phyloP scores from a whole-genome alignment of 2,113 vertebrate species.

The Megaceryle torquata region DNA sequence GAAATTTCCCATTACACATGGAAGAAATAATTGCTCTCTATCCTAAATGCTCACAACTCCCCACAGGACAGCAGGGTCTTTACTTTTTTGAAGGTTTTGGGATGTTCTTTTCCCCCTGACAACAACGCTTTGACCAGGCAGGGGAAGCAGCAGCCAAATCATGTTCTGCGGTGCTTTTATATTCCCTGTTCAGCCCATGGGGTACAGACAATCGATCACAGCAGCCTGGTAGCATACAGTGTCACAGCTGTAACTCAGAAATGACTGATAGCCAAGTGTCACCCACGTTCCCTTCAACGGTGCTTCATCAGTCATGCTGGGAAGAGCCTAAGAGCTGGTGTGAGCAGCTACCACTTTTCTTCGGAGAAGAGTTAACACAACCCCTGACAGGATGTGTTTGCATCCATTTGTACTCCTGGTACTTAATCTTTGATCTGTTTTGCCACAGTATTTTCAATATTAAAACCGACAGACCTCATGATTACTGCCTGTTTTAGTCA shows the following conservation, averaged over 20 bases:
- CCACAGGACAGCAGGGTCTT: background rate
- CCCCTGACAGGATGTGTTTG: background rate
- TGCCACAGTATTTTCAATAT: background rate
- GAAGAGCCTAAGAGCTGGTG: background rate
- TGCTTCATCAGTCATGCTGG: background rate
- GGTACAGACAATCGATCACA: background rate
- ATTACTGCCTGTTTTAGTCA: background rate
- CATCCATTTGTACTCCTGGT: background rate
- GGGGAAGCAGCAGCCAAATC: background rate
- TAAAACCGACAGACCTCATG: slow-evolving; percentile 6
- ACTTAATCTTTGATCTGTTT: background rate
- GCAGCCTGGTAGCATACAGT: background rate
- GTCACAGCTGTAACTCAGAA: background rate
- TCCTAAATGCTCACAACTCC: background rate
- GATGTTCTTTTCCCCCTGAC: accelerated
- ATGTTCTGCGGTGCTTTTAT: background rate
- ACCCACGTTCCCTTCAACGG: background rate
- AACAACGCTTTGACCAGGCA: background rate
- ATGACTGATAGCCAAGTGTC: background rate
- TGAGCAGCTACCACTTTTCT: background rate
- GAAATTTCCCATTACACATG: background rate
- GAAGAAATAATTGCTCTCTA: background rate
- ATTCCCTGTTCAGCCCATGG: background rate
- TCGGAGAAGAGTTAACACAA: background rate
- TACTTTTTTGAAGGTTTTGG: background rate